Percentiles rank a stretch among this genome's conserved stretches.
Evolutionary conservation across 2,113 vertebrate species (phyloP).

Genomic region (Rattus rattus): DNA sequence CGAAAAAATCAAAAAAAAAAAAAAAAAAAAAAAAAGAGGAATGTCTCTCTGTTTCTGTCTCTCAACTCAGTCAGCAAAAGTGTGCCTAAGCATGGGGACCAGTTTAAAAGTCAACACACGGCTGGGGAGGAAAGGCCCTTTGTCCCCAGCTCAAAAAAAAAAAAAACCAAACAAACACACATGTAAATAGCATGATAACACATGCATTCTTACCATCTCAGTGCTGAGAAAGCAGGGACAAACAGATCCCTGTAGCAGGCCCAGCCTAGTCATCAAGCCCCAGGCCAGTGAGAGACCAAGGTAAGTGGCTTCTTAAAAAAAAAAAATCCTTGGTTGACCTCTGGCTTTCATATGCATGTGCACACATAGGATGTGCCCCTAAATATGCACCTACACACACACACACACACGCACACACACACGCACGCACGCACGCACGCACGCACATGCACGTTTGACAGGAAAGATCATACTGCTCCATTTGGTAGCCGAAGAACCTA

Average conservation of each 20-base stretch:
- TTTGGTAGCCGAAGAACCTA: not conserved
- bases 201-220: not conserved
- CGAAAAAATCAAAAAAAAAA: too few species aligned
- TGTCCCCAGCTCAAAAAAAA: too few species aligned
- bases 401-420: not conserved
- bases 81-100: not conserved
- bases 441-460: not conserved
- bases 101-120: not conserved
- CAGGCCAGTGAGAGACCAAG: not conserved
- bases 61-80: not conserved
- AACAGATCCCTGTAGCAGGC: too few species aligned
- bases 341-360: not conserved
- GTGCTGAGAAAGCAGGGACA: not conserved
- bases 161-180: not conserved
- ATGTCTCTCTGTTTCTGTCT: not conserved
- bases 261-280: not conserved
- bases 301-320: not conserved
- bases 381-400: too few species aligned
- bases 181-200: not conserved
- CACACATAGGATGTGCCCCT: not conserved
- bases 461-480: not conserved
- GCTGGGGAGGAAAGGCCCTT: too few species aligned
- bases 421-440: too few species aligned
- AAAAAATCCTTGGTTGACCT: not conserved
- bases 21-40: too few species aligned